Evolutionary conservation across 1,140 invertebrate species (phyloP), one percentile per base, ranked within the genome.

Genomic region (Drepana arcuata): DNA sequence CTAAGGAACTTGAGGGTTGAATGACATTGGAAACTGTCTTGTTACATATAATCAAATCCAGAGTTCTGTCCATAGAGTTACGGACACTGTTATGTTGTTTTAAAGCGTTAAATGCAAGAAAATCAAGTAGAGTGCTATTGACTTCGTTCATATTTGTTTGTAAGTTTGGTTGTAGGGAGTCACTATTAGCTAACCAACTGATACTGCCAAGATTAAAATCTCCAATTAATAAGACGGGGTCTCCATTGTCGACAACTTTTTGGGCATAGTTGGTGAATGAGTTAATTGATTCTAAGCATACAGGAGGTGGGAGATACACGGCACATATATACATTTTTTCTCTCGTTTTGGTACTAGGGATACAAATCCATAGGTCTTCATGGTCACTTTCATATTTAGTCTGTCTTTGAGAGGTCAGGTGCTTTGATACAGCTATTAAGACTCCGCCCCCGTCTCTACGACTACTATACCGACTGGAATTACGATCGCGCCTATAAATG

Each of bases 11-110:
- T 26, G 14, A 23, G 16, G 18, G 16, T 16, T 36, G 16, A 15
- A n/a, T 27, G 14, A 14, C 2, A 26, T 16, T 23, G n/a, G n/a
- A 16, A 29, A 16, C 16, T 23, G 6, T 1, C 11, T 7, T n/a
- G 16, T n/a, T 46, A 23, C 30, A 15, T 9, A 46, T 14, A 18
- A 47, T 24, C 24, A 46, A 25, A 31, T 46, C 43, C n/a, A 46
- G 15, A 9, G 33, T 34, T 34, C 28, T 34, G 7, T 34, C 12
- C 15, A 39, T 41, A 14, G 13, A 10, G 23, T 40, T 47, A n/a
- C 6, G 10, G 14, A 36, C 33, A 11, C 11, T 39, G 21, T 40
- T 46, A 25, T 27, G 35, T 36, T 40, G 35, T 23, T 14, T 16
- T 2, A 40, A 11, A 25, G 26, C 25, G 26, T 34, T 14, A 10